phyloP scores from a whole-genome alignment of 1,140 invertebrate species.

The Ceratosolen solmsi region DNA sequence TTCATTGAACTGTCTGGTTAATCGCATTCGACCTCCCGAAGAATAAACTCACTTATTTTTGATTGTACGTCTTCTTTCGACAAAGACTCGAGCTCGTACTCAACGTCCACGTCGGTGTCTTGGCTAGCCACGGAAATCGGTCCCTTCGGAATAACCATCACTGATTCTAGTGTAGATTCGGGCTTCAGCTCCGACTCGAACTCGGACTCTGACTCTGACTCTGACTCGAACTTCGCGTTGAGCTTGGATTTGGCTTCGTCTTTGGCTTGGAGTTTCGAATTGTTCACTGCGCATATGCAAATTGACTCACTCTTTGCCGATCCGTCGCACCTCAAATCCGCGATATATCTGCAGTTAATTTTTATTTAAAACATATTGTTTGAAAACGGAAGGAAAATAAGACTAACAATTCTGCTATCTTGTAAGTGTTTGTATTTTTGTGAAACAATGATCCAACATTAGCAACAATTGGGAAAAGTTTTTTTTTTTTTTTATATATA shows the following conservation, averaged over 20 bases:
- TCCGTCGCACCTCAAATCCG: slow-evolving; percentile 65
- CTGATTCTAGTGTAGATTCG: background rate
- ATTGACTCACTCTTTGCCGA: slow-evolving; percentile 48
- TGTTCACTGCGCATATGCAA: slow-evolving; percentile 22
- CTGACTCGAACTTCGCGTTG: background rate
- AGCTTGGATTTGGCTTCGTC: background rate
- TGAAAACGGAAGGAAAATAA: too few relatives aligned
- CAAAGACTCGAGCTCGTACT: slow-evolving; percentile 62
- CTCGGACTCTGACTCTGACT: background rate
- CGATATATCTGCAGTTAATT: slow-evolving; percentile 62
- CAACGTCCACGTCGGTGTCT: slow-evolving; percentile 64
- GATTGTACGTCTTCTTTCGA: slow-evolving; percentile 58
- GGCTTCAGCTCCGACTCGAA: background rate
- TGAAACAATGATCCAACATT: too few relatives aligned
- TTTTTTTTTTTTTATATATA: too few relatives aligned
- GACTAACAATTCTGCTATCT: too few relatives aligned
- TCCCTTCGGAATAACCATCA: background rate
- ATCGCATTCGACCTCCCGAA: background rate
- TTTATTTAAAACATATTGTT: too few relatives aligned
- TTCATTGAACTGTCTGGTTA: background rate
- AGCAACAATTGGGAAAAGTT: too few relatives aligned
- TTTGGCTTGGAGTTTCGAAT: background rate
- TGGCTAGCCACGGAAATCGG: slow-evolving; percentile 59
- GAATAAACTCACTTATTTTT: slow-evolving; percentile 28
- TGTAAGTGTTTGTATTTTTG: too few relatives aligned